Conservation (phyloP, 2,888 invertebrate genomes). For the Campoplex nolae region DNA sequence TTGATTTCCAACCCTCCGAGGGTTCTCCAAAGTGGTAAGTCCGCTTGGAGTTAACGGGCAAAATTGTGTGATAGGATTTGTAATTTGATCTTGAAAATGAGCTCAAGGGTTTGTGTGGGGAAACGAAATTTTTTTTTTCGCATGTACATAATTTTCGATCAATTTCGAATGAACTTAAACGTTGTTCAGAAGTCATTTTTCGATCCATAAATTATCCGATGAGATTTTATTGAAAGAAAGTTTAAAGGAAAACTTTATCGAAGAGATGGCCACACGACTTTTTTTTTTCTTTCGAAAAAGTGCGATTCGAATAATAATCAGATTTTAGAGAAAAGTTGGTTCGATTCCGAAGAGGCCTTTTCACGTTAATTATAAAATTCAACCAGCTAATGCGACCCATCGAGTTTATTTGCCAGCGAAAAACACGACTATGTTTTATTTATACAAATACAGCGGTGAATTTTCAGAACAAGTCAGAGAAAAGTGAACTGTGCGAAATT, state of each 20-base stretch:
- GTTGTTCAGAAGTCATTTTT: not conserved
- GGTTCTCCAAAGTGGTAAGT: not conserved
- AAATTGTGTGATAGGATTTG: constrained; percentile 5
- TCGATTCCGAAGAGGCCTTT: too few relatives aligned
- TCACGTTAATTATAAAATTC: not conserved
- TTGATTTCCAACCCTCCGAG: not conserved
- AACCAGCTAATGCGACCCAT: not conserved
- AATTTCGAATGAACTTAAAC: not conserved
- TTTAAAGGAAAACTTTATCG: too few relatives aligned
- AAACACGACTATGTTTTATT: constrained; percentile 5
- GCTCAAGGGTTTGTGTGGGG: not conserved
- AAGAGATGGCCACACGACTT: too few relatives aligned
- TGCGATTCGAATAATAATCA: too few relatives aligned
- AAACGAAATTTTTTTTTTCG: not conserved
- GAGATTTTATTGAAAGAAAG: too few relatives aligned
- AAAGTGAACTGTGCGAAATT: not conserved
- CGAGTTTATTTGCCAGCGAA: not conserved
- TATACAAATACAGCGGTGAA: not conserved
- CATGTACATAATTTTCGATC: not conserved
- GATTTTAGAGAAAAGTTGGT: too few relatives aligned
- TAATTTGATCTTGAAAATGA: constrained; percentile 2
- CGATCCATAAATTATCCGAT: too few relatives aligned
- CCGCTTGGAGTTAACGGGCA: not conserved
- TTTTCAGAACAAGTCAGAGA: not conserved
- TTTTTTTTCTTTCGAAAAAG: too few relatives aligned